Base-by-base conservation (phyloP, 2,797 vertebrate species). In the Esox masquinongy region DNA sequence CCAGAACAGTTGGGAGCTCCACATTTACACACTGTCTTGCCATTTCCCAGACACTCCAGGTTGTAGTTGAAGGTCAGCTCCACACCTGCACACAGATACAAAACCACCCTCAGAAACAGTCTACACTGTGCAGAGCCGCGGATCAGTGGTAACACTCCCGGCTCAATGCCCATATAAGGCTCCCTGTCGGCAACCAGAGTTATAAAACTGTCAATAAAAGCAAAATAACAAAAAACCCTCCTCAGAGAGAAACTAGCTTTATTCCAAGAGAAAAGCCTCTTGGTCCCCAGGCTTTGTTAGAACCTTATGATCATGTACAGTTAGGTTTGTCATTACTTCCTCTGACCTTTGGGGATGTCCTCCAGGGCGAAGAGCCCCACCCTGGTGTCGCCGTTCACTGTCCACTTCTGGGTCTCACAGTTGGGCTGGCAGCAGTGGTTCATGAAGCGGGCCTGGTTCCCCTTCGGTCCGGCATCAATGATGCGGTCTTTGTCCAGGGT, bases 11-110 rank as follows among this genome's bases (percentile, higher is more conserved):
- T 99, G 3, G 98, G 93, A 9, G 98, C 97, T 78, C 98, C 98
- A 82, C 98, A 99, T 93, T 99, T 99, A 92, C 98, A 99, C 75
- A 95, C 97, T 0, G 98, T 99, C 90, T 99, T 99, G 69, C 97
- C 98, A 24, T 99, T 99, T 64, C 98, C 98, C 80, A 97, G 93
- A 92, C 98, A 99, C 89, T 99, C 98, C 87, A 99, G 91, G 85
- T 99, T 99, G 91, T 99, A 99, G 93, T 99, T 99, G 90, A 99
- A 99, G 73, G 97, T 99, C 86, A 99, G 93, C 89, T 99, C 98
- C 82, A 95, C 95, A 70, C 95, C 98, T 99, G n/a, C 75, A 22
- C 29, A 78, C 39, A 74, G 0, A 70, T 19, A 80, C 0, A 4
- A 24, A 24, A 15, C 24, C 68, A 34, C 31, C 0, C 5, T 16